Base-by-base conservation (phyloP, 2,113 vertebrate genomes). In the Sebastes fasciatus region DNA sequence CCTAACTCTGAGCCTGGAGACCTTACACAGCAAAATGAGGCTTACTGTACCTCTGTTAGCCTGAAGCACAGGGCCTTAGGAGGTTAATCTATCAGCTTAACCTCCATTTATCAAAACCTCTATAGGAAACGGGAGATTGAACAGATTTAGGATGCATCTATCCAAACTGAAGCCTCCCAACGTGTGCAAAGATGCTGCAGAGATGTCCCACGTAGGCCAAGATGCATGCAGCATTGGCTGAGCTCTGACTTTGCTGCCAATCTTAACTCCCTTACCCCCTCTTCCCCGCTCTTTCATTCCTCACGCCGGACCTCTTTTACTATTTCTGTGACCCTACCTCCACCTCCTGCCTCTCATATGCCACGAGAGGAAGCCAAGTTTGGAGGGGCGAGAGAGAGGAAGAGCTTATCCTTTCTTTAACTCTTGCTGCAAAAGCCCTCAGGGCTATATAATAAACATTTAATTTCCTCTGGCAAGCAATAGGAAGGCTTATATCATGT, bases 381-480 rank as follows among this genome's bases (percentile, higher is more conserved):
- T 70, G 62, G 78, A 89, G 74, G 51, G 68, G 55, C 85, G 72
- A 26, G 26, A 26, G 26, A 74, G 83, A 69, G 78, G 74, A 85
- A 89, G 93, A 82, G 75, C 79, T 86, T 85, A 87, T 90, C 89
- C 88, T 88, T 91, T 89, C 82, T 89, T 88, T 86, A 88, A 81
- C 49, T 72, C 67, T 79, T 80, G 82, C 76, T 74, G 83, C 86
- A 72, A 85, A 90, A 90, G 81, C 83, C 93, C 83, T 72, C 49
- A 52, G 91, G 92, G 88, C 77, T 86, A 77, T 79, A 93, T 92
- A 91, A 94, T 93, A 95, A 95, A 95, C 94, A 94, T 95, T 95
- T 95, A 61, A 95, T 95, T 95, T 95, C 94, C 95, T 94, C 90
- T 94, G 89, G 87, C 90, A 89, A 91, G 92, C 89, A 91, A 91